A percentile compares a stretch with the other conserved stretches of the same genome.
These are phyloP conservation scores for Rotaria macrura DNA, from an alignment of 2,888 invertebrate genomes.

Conservation along the genomic window DNA sequence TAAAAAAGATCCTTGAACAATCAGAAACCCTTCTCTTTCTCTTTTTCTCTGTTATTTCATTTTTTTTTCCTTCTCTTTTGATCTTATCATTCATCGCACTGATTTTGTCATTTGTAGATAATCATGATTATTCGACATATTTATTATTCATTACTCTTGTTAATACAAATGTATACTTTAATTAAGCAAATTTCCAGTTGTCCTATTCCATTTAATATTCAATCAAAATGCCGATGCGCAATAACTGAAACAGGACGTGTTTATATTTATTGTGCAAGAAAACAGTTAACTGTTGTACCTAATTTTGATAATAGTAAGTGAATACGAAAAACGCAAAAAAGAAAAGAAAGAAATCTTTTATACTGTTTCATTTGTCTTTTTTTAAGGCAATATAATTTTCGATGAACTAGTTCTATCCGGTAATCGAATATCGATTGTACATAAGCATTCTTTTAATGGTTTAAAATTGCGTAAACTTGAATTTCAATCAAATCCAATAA, in stretches of 20 bases:
- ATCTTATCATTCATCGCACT: background rate
- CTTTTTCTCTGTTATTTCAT: too few relatives aligned
- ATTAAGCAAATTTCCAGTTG: background rate
- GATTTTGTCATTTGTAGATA: background rate
- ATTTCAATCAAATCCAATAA: constrained; percentile 30
- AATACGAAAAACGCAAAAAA: background rate
- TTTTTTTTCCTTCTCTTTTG: background rate
- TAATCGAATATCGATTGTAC: constrained; percentile 26
- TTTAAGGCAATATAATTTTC: constrained; percentile 24
- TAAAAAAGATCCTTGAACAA: constrained; percentile 3
- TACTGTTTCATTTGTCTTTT: background rate
- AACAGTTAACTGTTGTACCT: constrained; percentile 25
- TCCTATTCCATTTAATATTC: constrained; percentile 11
- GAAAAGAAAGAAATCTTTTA: too few relatives aligned
- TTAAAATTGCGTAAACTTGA: constrained; percentile 29
- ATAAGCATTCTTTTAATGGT: constrained; percentile 26
- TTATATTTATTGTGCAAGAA: constrained; percentile 33
- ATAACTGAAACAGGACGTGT: background rate
- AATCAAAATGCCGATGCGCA: constrained; percentile 11
- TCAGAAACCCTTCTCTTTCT: background rate
- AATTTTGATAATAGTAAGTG: constrained; percentile 21
- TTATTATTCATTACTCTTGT: background rate
- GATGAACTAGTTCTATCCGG: constrained; percentile 32
- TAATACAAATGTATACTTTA: background rate
- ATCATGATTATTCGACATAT: background rate